Base-by-base conservation (phyloP, 2,797 vertebrate genomes). In the Esox lucius region DNA sequence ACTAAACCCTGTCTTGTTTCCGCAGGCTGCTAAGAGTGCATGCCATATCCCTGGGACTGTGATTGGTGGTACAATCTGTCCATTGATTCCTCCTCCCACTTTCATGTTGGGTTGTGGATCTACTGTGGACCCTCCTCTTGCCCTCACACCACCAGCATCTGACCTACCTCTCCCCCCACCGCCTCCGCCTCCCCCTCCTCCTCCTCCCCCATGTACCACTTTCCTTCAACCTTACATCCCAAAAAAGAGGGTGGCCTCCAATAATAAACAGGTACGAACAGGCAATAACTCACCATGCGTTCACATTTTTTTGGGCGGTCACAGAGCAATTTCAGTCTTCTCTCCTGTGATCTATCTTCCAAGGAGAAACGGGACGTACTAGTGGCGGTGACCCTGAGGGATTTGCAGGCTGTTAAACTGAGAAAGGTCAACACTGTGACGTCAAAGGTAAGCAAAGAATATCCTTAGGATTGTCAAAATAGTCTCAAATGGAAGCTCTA, bases 321-420 rank as follows among this genome's bases (percentile, higher is more conserved):
- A 26, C 24, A 61, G 11, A 61, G 11, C 56, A 24, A 61, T 74
- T 77, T 62, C 5, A 68, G 2, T 67, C n/a, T 46, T 33, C 31
- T 66, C 64, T 35, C 64, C 15, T 35, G 39, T 19, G 12, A 53
- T 22, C n/a, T 22, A 17, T n/a, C 7, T 64, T 64, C 53, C 35
- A 16, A 82, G 77, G 75, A 82, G 68, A 94, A 89, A 73, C 86
- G 81, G 46, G 90, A 91, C 13, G 80, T 72, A 11, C 91, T 87
- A 0, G 67, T 90, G 85, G 88, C 93, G 22, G 87, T 96, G 87
- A 95, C 93, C 19, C 85, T 95, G 79, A 93, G 88, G 80, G 95
- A 95, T 79, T 91, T 96, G 59, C 90, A 93, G 73, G 88, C 91
- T 31, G 94, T 96, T 19, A 95, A 92, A 80, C 84, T 96, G 70